phyloP scores from a whole-genome alignment of 2,797 vertebrate species.

The Neopelma chrysocephalum region DNA sequence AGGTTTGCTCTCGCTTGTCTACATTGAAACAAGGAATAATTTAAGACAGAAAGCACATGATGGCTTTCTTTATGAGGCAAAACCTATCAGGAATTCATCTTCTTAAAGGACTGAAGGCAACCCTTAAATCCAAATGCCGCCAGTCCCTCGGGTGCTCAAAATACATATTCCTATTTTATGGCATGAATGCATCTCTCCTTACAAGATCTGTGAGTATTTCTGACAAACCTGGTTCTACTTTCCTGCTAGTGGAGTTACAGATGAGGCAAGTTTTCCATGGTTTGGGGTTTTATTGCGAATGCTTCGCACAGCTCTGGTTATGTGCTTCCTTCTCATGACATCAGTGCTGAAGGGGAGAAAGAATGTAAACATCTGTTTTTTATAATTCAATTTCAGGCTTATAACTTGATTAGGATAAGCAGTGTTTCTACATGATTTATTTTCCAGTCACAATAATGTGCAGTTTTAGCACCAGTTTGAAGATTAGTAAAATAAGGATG shows the following conservation, averaged over 20 bases:
- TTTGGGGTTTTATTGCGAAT: conserved; percentile 54
- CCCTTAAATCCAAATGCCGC: background rate
- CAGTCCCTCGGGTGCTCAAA: background rate
- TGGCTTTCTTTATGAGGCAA: background rate
- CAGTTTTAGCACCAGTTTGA: conserved; percentile 60
- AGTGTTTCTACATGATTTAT: conserved; percentile 72
- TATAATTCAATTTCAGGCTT: conserved; percentile 73
- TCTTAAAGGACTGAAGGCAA: background rate
- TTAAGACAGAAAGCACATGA: background rate
- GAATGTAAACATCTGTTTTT: conserved; percentile 81
- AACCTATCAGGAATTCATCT: background rate
- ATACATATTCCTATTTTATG: background rate
- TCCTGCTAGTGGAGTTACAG: conserved; percentile 20
- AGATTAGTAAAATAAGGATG: conserved; percentile 15
- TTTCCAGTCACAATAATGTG: conserved; percentile 65
- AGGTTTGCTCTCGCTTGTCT: background rate
- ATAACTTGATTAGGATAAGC: conserved; percentile 76
- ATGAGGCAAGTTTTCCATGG: conserved; percentile 60
- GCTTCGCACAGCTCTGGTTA: conserved; percentile 50
- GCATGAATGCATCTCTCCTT: background rate
- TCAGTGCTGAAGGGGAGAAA: conserved; percentile 70
- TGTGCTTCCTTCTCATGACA: conserved; percentile 73
- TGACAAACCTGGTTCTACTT: conserved; percentile 39
- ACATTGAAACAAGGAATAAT: background rate
- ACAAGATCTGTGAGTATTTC: background rate